phyloP scores from a whole-genome alignment of 2,113 vertebrate species.

The Microcebus griseorufus region DNA sequence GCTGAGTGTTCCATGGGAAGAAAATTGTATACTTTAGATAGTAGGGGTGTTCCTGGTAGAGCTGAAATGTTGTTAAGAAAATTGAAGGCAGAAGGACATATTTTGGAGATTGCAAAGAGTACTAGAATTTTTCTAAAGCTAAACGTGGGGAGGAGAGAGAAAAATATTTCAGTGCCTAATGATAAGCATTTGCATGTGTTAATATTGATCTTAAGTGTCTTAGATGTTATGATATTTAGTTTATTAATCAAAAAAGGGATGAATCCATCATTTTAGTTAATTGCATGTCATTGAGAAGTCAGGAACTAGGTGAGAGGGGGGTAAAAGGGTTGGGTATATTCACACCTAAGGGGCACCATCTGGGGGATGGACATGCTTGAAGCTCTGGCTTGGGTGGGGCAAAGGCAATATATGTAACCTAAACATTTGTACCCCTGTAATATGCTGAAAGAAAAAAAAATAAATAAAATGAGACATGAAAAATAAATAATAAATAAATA shows the following conservation, averaged over 20 bases:
- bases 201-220: conserved; percentile 3
- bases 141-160: not conserved
- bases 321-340: no score
- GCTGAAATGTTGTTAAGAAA: conserved; percentile 39
- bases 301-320: not conserved
- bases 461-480: no score
- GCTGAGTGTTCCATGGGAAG: not conserved
- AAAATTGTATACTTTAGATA: not conserved
- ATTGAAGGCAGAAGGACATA: not conserved
- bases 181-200: conserved; percentile 14
- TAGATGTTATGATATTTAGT: not conserved
- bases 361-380: not conserved
- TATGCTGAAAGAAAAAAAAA: no score
- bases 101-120: not conserved
- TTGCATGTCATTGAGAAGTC: not conserved
- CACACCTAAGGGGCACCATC: not conserved
- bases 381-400: no score
- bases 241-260: conserved; percentile 1
- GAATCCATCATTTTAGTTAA: not conserved
- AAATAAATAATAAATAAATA: no score
- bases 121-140: conserved; percentile 26
- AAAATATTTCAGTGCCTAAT: not conserved
- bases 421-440: no score
- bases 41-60: not conserved
- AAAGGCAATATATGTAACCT: no score